These are phyloP conservation scores for Lasioglossum malachurum DNA, from an alignment of 2,888 invertebrate species.

Conservation along the genomic window DNA sequence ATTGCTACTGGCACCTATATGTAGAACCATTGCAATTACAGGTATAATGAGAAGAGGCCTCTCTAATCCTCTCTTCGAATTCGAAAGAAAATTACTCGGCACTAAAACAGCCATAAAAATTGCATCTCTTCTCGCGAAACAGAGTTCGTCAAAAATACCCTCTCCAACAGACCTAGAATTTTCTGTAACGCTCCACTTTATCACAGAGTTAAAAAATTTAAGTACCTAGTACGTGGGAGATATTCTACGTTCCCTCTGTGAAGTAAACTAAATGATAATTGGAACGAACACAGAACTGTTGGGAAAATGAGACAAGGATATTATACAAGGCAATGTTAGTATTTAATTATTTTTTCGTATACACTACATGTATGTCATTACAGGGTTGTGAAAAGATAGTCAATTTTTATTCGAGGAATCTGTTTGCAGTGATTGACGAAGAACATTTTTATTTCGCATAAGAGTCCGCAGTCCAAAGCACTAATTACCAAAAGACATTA, in stretches of 20 bases:
- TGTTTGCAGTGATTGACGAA: not conserved
- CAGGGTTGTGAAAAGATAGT: not conserved
- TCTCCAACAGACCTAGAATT: not conserved
- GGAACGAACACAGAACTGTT: not conserved
- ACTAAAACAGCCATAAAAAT: not conserved
- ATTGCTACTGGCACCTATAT: not conserved
- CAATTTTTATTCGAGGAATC: not conserved
- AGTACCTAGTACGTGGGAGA: not conserved
- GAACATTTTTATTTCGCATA: not conserved
- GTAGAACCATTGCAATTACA: not conserved
- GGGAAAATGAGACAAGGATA: not conserved
- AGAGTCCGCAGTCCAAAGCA: not conserved
- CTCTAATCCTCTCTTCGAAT: not conserved
- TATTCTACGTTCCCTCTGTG: not conserved
- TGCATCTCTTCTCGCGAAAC: not conserved
- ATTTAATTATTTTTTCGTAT: not conserved
- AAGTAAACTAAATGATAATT: not conserved
- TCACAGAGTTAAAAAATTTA: not conserved
- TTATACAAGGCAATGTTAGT: not conserved
- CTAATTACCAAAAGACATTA: not conserved
- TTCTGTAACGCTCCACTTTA: not conserved
- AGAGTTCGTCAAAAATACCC: not conserved
- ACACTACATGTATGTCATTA: not conserved
- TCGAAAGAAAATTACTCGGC: not conserved
- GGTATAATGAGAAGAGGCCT: not conserved